phyloP scores from a whole-genome alignment of 2,113 vertebrate species.

The Terrapene triunguis region DNA sequence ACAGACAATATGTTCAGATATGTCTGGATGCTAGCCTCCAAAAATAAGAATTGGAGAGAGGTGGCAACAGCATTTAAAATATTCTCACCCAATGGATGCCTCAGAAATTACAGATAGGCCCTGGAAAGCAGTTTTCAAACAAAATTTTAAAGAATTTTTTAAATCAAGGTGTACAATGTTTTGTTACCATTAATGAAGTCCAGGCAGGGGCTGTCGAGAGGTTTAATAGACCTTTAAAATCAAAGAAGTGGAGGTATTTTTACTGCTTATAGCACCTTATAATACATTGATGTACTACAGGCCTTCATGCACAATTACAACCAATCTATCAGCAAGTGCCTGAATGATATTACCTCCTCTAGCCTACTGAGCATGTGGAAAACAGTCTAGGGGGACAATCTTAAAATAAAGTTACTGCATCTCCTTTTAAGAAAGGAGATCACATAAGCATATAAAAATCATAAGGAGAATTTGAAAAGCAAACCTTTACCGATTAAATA shows the following conservation, averaged over 20 bases:
- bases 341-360: too few relatives aligned
- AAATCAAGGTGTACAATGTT: not conserved
- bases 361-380: too few relatives aligned
- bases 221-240: not conserved
- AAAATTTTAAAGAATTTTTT: not conserved
- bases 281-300: not conserved
- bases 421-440: too few relatives aligned
- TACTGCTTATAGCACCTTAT: not conserved
- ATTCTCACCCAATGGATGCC: not conserved
- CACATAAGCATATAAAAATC: too few relatives aligned
- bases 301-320: not conserved
- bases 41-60: not conserved
- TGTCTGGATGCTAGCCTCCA: not conserved
- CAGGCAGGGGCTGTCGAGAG: not conserved
- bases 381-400: too few relatives aligned
- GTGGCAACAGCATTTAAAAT: not conserved
- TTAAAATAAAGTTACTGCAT: too few relatives aligned
- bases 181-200: not conserved
- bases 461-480: too few relatives aligned
- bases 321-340: not conserved
- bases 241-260: not conserved
- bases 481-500: too few relatives aligned
- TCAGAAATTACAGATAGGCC: not conserved
- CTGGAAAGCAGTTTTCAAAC: not conserved
- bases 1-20: not conserved